Evolutionary conservation across 2,888 invertebrate genomes (phyloP), one percentile per base, ranked within the genome.

Genomic region (Hypomecis atomaria): DNA sequence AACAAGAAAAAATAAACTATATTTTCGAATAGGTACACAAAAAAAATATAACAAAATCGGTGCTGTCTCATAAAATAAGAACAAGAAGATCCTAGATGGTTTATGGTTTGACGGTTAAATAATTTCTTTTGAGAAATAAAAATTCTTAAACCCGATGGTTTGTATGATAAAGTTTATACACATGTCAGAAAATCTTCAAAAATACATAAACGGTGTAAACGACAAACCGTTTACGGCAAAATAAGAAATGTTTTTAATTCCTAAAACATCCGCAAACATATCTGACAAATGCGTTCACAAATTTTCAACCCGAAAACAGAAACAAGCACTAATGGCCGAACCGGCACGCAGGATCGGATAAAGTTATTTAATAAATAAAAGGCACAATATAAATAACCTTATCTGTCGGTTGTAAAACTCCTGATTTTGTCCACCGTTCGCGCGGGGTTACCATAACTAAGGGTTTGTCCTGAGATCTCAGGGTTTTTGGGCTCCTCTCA

Each of bases 361-460:
- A 86, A 81, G 81, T 87, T 87, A 88, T 89, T 86, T 84, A 88
- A 86, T 86, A 85, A 88, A 86, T 86, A 85, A 88, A 82, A 82
- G 78, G 77, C 73, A 73, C 76, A 72, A 75, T 81, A 86, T 88
- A 88, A 88, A 88, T 85, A 88, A 86, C 81, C 72, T 74, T 81
- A 86, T 85, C 81, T 81, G 77, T 73, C 70, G 78, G 73, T 81
- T 85, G 82, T 89, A 87, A 88, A 87, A 85, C 83, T 82, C 76
- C 81, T 78, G 85, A 84, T 85, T 84, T 83, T 78, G 78, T 71
- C 69, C 71, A 70, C 72, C 72, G 75, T 70, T 80, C 75, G 79
- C 82, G 77, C 23, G 23, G 23, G 23, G 23, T 23, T 23, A 23
- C 23, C 23, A 23, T 23, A 23, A 23, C 23, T 23, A 1, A 23